These are phyloP conservation scores for Epinotia brunnichana DNA, from an alignment of 2,888 invertebrate genomes.

Conservation along the genomic window DNA sequence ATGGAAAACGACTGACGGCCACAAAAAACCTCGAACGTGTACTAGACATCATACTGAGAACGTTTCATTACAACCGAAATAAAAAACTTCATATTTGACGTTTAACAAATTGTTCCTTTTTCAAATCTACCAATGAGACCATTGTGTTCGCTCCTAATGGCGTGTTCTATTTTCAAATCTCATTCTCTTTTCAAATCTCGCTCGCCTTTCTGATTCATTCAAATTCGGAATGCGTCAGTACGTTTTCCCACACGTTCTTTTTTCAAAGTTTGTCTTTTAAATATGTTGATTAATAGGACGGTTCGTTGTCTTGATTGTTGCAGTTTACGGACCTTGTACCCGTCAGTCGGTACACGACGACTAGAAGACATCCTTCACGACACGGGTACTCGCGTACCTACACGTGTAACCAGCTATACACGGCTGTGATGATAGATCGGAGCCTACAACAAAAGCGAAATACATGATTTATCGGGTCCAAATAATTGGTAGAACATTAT, in stretches of 20 bases:
- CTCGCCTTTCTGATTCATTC: conserved; percentile 81
- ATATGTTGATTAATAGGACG: conserved; percentile 81
- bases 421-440: conserved; percentile 55
- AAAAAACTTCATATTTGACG: conserved; percentile 83
- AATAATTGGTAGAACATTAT: conserved; percentile 57
- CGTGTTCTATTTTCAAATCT: conserved; percentile 83
- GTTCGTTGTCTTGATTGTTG: conserved; percentile 68
- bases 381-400: conserved; percentile 34
- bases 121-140: conserved; percentile 84
- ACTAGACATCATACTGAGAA: conserved; percentile 77
- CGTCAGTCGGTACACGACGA: conserved; percentile 24
- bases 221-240: conserved; percentile 81
- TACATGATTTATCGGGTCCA: conserved; percentile 60
- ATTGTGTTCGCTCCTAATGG: conserved; percentile 83
- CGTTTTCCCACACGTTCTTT: conserved; percentile 79
- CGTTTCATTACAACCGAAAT: conserved; percentile 80
- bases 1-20: conserved; percentile 74
- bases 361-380: conserved; percentile 35
- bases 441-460: conserved; percentile 56
- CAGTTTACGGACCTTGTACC: conserved; percentile 49
- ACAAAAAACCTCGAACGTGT: conserved; percentile 76
- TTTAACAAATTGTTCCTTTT: conserved; percentile 85
- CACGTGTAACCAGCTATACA: conserved; percentile 34
- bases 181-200: conserved; percentile 83
- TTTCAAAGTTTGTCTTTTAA: conserved; percentile 71